Evolutionary conservation across 2,888 invertebrate genomes (phyloP), one percentile per base, ranked within the genome.

Genomic region (Lasioglossum zephyrum): DNA sequence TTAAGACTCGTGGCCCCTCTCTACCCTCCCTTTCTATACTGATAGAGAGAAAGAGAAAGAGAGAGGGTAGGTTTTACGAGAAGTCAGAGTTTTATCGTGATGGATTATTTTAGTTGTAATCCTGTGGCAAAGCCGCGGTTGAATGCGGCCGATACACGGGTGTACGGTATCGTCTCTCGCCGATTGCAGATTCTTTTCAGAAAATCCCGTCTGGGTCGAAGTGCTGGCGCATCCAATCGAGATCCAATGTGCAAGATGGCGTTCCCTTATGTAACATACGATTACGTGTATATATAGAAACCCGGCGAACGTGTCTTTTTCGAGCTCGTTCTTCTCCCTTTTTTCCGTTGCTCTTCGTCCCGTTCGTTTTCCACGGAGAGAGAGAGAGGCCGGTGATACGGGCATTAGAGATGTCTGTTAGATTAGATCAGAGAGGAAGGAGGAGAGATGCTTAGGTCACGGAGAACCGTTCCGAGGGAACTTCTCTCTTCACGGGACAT

Each of bases 231-330:
- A 86, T 88, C 81, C 86, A 90, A 88, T 85, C 88, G 85, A 76
- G 84, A 84, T 86, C 82, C 84, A 88, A 88, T 84, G 88, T 84
- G 86, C 88, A 88, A 84, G 88, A 88, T 88, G 88, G 82, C 88
- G 86, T 82, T 84, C 79, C 82, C 79, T 88, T 88, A 86, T 72
- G 88, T 87, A 85, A 85, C 85, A 73, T 69, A 82, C 82, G 79
- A 31, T 74, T 53, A 44, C 36, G 73, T 72, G 73, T 74, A 44
- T 74, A 63, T 47, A 76, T 76, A 76, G 82, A 39, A 57, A 79
- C 79, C 44, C 57, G 39, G 4, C 72, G 79, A 79, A 87, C 82
- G 75, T 78, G 82, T 66, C 78, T 69, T 79, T 70, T 79, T 72
- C 78, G 73, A 70, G 69, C 83, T 53, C 81, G 41, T 82, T 74